Evolutionary conservation across 2,888 invertebrate species (phyloP).

Genomic region (Dasypolia templi): DNA sequence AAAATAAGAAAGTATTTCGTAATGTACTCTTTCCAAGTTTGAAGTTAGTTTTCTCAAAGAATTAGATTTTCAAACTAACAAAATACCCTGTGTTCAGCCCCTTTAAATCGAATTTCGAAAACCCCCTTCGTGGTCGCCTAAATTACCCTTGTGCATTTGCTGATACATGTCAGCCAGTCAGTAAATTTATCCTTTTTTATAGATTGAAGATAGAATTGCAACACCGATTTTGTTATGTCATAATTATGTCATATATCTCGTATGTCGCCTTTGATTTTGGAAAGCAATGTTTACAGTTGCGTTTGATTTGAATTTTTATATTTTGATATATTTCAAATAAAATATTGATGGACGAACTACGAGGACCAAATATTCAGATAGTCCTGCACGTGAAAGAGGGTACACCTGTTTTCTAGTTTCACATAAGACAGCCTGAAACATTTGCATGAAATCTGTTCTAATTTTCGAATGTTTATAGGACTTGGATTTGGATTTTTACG

Average conservation of each 20-base stretch:
- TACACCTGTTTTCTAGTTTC: slow-evolving; percentile 60
- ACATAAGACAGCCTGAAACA: not conserved
- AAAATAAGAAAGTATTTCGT: too few species aligned
- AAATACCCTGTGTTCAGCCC: too few species aligned
- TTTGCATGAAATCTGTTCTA: not conserved
- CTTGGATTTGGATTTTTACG: slow-evolving; percentile 90
- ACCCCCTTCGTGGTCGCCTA: too few species aligned
- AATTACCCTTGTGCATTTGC: too few species aligned
- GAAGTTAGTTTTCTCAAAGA: too few species aligned
- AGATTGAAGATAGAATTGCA: slow-evolving; percentile 12
- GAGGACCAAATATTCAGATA: slow-evolving; percentile 92
- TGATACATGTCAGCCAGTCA: too few species aligned
- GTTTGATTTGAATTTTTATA: slow-evolving; percentile 77
- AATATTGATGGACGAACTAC: slow-evolving; percentile 91
- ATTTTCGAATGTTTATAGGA: slow-evolving; percentile 78
- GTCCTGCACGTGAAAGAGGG: slow-evolving; percentile 93
- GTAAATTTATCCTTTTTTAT: too few species aligned
- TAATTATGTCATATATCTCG: too few species aligned
- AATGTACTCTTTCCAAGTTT: not conserved
- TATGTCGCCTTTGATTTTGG: slow-evolving; percentile 72
- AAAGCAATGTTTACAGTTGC: slow-evolving; percentile 79
- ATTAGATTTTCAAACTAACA: too few species aligned
- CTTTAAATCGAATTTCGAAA: too few species aligned
- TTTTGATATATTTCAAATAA: slow-evolving; percentile 66
- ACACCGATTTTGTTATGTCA: slow-evolving; percentile 34